A percentile compares a stretch with the other conserved stretches of the same genome.
These are phyloP conservation scores for Otolemur crassicaudatus DNA, from an alignment of 2,797 vertebrate genomes.

Conservation along the genomic window DNA sequence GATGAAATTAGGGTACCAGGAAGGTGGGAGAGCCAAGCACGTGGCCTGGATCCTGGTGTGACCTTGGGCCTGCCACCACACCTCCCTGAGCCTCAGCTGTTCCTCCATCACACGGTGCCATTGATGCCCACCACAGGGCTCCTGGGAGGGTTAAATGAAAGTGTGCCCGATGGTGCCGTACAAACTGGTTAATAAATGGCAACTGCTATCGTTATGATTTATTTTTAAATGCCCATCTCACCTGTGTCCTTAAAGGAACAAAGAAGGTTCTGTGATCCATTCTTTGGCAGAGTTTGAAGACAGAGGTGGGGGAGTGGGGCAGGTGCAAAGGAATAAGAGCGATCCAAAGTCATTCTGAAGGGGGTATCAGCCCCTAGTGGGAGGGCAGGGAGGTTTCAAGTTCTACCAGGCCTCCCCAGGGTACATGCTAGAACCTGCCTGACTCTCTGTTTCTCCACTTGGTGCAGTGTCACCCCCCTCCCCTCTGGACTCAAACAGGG, in stretches of 20 bases:
- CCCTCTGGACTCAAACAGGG: not conserved
- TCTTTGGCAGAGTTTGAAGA: not conserved
- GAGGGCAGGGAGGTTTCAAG: not conserved
- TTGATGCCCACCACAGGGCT: not conserved
- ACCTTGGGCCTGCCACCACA: not conserved
- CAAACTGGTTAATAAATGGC: constrained; percentile 28
- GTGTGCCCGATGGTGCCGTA: not conserved
- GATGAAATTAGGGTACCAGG: not conserved
- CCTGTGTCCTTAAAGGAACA: constrained; percentile 57
- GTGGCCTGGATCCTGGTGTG: not conserved
- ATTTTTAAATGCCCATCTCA: constrained; percentile 41
- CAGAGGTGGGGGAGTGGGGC: not conserved
- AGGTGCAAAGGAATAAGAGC: not conserved
- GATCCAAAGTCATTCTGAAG: not conserved
- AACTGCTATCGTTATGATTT: constrained; percentile 5
- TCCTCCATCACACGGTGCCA: not conserved
- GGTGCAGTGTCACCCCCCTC: not conserved
- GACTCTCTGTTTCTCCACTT: not conserved
- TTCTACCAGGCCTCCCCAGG: not conserved
- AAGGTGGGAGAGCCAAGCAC: not conserved
- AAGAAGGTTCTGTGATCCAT: not conserved
- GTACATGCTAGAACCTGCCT: not conserved
- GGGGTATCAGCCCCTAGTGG: not conserved
- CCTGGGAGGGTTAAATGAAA: not conserved
- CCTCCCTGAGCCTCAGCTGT: not conserved